These are phyloP conservation scores for Micrastur ruficollis DNA, from an alignment of 2,797 vertebrate species.

Conservation along the genomic window DNA sequence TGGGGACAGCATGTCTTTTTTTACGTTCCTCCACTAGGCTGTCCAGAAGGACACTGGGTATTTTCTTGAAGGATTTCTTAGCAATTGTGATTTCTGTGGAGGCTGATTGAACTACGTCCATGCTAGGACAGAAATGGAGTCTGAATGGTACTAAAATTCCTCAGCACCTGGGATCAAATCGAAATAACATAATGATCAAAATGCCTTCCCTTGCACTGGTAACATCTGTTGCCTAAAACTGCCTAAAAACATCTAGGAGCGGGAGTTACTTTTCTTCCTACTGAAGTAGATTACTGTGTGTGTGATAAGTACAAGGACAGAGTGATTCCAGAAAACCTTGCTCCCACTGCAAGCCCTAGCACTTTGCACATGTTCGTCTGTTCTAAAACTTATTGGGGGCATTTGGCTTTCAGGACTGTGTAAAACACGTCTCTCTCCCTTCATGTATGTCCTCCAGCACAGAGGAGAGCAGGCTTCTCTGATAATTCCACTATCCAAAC, in stretches of 20 bases:
- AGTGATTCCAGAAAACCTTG: background rate
- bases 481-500: background rate
- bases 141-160: background rate
- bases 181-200: background rate
- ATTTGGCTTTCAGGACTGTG: background rate
- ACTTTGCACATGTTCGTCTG: background rate
- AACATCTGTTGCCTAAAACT: background rate
- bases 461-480: background rate
- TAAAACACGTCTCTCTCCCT: background rate
- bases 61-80: slow-evolving; percentile 48
- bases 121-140: slow-evolving; percentile 49
- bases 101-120: slow-evolving; percentile 75
- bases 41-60: slow-evolving; percentile 73
- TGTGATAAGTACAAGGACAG: background rate
- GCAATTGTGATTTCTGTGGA: background rate
- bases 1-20: slow-evolving; percentile 69
- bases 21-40: slow-evolving; percentile 81
- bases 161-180: slow-evolving; percentile 29
- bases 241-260: background rate
- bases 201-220: background rate
- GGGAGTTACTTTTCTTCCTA: background rate
- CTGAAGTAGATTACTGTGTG: background rate
- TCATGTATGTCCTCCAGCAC: rapidly evolving
- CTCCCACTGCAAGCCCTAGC: background rate
- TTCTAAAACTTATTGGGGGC: background rate